These are phyloP conservation scores for Drosophila albomicans DNA, from an alignment of 1,140 invertebrate species.

Conservation along the genomic window DNA sequence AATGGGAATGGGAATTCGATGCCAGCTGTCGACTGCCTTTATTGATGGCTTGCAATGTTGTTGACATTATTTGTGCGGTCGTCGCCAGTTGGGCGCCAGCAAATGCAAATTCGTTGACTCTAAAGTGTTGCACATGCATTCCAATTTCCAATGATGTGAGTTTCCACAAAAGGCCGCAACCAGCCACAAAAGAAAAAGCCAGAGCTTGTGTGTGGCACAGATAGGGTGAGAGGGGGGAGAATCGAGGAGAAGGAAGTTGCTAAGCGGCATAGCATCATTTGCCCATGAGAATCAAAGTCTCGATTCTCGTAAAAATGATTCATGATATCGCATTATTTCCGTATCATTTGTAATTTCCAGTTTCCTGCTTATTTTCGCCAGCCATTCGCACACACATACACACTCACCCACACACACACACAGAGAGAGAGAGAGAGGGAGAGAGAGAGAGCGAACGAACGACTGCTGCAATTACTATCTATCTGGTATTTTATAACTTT, in stretches of 20 bases:
- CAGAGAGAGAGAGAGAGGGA: slow-evolving; percentile 7
- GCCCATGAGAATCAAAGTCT: slow-evolving; percentile 79
- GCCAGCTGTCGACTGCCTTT: slow-evolving; percentile 59
- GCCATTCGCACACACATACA: slow-evolving; percentile 28
- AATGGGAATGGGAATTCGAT: slow-evolving; percentile 14
- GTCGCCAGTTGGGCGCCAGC: slow-evolving; percentile 70
- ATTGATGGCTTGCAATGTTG: slow-evolving; percentile 77
- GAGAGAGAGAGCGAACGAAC: not conserved
- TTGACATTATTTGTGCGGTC: slow-evolving; percentile 79
- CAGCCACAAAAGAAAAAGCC: not conserved
- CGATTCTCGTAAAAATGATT: slow-evolving; percentile 82
- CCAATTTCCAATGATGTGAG: slow-evolving; percentile 31
- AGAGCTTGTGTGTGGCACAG: not conserved
- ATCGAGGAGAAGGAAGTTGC: not conserved
- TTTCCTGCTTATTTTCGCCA: slow-evolving; percentile 81
- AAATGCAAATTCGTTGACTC: slow-evolving; percentile 79
- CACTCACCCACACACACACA: slow-evolving; percentile 11
- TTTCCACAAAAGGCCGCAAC: slow-evolving; percentile 19
- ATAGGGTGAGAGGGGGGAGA: not conserved
- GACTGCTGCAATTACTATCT: slow-evolving; percentile 76
- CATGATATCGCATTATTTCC: slow-evolving; percentile 83
- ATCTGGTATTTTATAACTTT: slow-evolving; percentile 82
- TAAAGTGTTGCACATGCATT: slow-evolving; percentile 54
- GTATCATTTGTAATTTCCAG: slow-evolving; percentile 83
- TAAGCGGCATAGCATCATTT: slow-evolving; percentile 54